Evolutionary conservation across 2,797 vertebrate genomes (phyloP).

Genomic region (Hybognathus amarus): DNA sequence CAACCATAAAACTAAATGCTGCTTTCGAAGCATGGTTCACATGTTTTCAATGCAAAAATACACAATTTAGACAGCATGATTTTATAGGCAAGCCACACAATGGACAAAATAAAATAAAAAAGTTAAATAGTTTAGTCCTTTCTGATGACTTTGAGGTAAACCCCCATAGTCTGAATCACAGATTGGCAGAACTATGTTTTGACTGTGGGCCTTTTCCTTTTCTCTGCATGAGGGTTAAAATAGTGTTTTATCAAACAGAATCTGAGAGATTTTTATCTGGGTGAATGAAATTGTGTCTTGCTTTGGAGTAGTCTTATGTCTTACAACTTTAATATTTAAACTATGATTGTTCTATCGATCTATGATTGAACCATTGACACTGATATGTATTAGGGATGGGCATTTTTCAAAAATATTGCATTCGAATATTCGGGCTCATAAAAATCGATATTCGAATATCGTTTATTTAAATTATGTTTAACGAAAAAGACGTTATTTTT

Average conservation of each 20-base stretch:
- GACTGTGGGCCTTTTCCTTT: neutral
- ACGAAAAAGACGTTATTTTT: too few species aligned
- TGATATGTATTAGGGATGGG: too few species aligned
- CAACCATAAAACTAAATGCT: constrained; percentile 11
- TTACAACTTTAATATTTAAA: neutral
- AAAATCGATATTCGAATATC: too few species aligned
- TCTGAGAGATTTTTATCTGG: constrained; percentile 14
- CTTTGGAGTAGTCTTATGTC: neutral
- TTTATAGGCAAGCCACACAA: neutral
- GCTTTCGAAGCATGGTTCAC: constrained; percentile 20
- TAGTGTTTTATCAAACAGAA: constrained; percentile 1
- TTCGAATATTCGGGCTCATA: too few species aligned
- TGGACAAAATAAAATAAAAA: neutral
- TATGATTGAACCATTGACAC: neutral
- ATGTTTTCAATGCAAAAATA: neutral
- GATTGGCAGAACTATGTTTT: constrained; percentile 16
- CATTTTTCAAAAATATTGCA: too few species aligned
- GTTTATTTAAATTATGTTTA: too few species aligned
- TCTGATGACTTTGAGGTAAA: neutral
- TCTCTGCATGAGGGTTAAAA: constrained; percentile 8
- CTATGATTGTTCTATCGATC: neutral
- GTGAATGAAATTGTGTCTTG: neutral
- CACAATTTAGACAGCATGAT: neutral
- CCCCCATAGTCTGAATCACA: neutral
- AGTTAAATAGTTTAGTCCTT: neutral